A percentile compares a stretch with the other conserved stretches of the same genome.
Conservation (phyloP, 1,140 invertebrate genomes). For the Drosophila virilis region DNA sequence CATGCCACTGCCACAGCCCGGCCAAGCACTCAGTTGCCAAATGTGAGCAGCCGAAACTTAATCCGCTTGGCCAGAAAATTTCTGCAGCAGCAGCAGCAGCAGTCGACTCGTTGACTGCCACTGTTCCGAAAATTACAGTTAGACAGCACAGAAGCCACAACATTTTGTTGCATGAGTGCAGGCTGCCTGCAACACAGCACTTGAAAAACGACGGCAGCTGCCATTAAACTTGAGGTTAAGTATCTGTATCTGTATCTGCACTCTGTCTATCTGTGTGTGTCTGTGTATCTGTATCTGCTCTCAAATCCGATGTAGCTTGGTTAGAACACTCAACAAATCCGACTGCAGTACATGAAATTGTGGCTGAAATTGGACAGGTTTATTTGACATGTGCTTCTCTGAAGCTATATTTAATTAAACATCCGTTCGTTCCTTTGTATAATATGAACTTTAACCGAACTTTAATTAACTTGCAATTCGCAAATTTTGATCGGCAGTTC, state of each 20-base stretch:
- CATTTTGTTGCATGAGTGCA: slow-evolving; percentile 7
- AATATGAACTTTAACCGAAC: no score
- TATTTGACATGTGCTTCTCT: no score
- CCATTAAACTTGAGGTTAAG: slow-evolving; percentile 1
- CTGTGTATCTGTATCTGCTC: not conserved
- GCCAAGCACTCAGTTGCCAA: not conserved
- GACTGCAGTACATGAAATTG: not conserved
- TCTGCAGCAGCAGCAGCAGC: not conserved
- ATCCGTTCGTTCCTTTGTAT: no score
- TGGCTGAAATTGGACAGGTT: not conserved
- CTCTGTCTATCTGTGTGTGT: not conserved
- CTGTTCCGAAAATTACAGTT: slow-evolving; percentile 6
- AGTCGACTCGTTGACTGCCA: not conserved
- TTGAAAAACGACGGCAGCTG: not conserved
- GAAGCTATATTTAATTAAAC: no score
- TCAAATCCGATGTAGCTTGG: not conserved
- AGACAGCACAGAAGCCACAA: not conserved
- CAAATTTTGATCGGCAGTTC: no score
- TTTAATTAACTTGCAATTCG: no score
- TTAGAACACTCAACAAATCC: not conserved
- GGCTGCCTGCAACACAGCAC: not conserved
- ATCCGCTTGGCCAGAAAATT: slow-evolving; percentile 26
- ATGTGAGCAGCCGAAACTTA: slow-evolving; percentile 26
- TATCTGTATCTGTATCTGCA: not conserved
- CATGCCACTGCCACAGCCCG: not conserved